Base-by-base conservation (phyloP, 2,113 vertebrate genomes). In the Scolopax mira region DNA sequence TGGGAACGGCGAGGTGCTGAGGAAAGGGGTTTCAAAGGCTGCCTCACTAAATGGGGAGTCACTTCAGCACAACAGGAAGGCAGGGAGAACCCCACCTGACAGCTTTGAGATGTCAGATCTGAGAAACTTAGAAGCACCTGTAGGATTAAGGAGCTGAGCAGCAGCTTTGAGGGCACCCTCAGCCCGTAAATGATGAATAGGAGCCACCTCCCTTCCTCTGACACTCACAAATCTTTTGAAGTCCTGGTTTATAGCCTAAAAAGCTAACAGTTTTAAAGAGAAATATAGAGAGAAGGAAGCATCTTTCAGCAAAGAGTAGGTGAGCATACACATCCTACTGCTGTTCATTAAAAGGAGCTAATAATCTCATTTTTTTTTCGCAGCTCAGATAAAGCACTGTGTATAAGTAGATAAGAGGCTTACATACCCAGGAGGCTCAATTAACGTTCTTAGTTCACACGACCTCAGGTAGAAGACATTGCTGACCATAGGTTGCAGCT, bases 351-450 rank as follows among this genome's bases (percentile, higher is more conserved):
- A 94, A 94, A 95, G 85, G 13, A 86, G 52, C 88, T 95, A 93
- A 91, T 95, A 94, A 87, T 91, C 66, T 85, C 65, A 1, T 28
- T 44, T 57, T 94, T 91, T 89, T n/a, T 4, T 41, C 41, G 5
- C 78, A 51, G 3, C 72, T 71, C 89, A 83, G 85, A 85, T 75
- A 90, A 90, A 94, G 90, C 33, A 4, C 92, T 81, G 61, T 85
- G 70, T 88, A 18, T 92, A 85, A 96, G 96, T 67, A 95, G 95
- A 96, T 97, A 96, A 97, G 96, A 96, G 37, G 94, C 93, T 96
- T 96, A 96, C 73, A 62, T 86, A 87, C 94, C 92, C 93, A 89
- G 94, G 94, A 95, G 96, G 88, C 77, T 94, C 96, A 96, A 96
- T 97, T 96, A 97, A 96, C 2, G 80, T 92, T 89, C 86, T 95